These are phyloP conservation scores for Sebastes hubbsi DNA, from an alignment of 2,797 vertebrate genomes.

Conservation along the genomic window DNA sequence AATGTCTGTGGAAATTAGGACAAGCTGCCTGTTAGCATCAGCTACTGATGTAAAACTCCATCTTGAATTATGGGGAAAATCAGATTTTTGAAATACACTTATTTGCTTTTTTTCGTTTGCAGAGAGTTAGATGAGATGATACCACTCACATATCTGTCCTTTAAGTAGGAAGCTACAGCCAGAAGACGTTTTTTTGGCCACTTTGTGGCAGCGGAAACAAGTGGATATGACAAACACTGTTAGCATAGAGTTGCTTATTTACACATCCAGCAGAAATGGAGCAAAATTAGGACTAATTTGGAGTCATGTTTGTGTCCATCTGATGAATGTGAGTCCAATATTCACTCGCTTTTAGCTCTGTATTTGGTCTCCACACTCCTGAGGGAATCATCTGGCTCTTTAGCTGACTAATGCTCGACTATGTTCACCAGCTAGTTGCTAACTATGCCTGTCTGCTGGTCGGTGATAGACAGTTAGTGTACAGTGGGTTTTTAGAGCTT, in stretches of 20 bases:
- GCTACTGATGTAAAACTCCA: background rate
- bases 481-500: background rate
- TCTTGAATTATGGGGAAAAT: background rate
- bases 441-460: no score
- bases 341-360: background rate
- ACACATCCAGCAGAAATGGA: no score
- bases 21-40: background rate
- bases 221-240: background rate
- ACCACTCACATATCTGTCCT: background rate
- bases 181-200: background rate
- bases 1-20: constrained; percentile 43
- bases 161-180: background rate
- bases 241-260: no score
- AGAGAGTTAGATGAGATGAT: background rate
- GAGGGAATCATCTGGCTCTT: no score
- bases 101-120: background rate
- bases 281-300: background rate
- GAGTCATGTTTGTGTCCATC: background rate
- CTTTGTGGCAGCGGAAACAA: background rate
- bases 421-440: no score
- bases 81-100: background rate
- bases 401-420: no score
- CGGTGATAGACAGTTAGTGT: no score
- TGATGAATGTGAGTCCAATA: background rate
- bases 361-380: background rate